These are phyloP conservation scores for Pocillopora verrucosa DNA, from an alignment of 64 coral and sea anemone genomes.

Conservation along the genomic window DNA sequence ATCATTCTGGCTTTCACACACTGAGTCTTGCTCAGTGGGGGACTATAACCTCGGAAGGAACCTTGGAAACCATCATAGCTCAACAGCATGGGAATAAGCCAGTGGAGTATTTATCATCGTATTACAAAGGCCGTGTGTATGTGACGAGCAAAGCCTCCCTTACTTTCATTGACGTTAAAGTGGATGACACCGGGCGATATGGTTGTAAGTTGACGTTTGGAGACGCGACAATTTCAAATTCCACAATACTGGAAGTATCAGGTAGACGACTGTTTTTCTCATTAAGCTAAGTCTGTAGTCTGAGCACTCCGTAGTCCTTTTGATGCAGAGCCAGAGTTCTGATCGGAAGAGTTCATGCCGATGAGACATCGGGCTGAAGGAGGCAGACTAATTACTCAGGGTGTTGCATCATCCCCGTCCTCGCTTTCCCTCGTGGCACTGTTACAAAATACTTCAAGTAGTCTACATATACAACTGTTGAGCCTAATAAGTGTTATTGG, in stretches of 20 bases:
- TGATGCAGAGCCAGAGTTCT: too few relatives aligned
- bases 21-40: slow-evolving; percentile 6
- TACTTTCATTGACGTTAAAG: not conserved
- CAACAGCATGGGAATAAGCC: not conserved
- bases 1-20: not conserved
- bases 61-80: not conserved
- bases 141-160: not conserved
- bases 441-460: too few relatives aligned
- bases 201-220: slow-evolving; percentile 32
- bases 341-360: too few relatives aligned
- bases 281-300: not conserved
- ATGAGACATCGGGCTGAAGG: too few relatives aligned
- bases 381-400: too few relatives aligned
- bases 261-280: not conserved
- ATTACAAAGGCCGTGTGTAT: not conserved
- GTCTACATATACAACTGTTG: too few relatives aligned
- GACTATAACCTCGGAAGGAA: not conserved
- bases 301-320: too few relatives aligned
- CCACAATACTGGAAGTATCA: slow-evolving; percentile 1
- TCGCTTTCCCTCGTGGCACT: too few relatives aligned
- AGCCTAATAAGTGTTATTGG: too few relatives aligned
- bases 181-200: not conserved
- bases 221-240: not conserved
- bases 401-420: too few relatives aligned
- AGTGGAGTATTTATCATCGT: slow-evolving; percentile 12